Evolutionary conservation across 35 echinoderm and acorn worm genomes (phyloP).

Genomic region (Stichopus chloronotus): DNA sequence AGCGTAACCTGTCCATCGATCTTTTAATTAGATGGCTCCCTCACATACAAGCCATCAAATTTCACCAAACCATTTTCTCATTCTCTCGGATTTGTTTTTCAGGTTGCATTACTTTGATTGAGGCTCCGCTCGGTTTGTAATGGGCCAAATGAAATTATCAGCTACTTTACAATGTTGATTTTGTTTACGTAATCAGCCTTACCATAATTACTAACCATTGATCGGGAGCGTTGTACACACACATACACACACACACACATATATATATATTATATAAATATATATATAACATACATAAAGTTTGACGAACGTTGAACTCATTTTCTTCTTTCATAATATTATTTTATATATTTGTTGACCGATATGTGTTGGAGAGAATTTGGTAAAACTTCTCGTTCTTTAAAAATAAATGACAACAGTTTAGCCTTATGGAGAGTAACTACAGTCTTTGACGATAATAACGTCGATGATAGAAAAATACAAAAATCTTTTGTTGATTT

Average conservation of each 20-base stretch:
- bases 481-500: no score
- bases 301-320: neutral
- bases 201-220: neutral
- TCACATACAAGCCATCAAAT: neutral
- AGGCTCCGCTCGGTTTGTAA: neutral
- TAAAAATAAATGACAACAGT: no score
- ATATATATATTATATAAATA: neutral
- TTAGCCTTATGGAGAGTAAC: no score
- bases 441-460: no score
- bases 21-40: neutral
- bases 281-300: no score
- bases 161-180: slow-evolving; percentile 14
- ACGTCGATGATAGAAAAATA: no score
- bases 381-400: no score
- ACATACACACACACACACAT: neutral
- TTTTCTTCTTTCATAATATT: neutral
- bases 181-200: slow-evolving; percentile 16
- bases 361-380: no score
- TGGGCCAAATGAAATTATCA: neutral
- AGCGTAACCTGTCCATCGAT: slow-evolving; percentile 3
- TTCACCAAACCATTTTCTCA: neutral
- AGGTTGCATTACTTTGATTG: neutral
- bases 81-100: neutral
- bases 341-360: no score
- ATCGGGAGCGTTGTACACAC: neutral